phyloP scores from a whole-genome alignment of 30 jellyfish, hydroid and myxozoan genomes.

The Calvadosia cruxmelitensis region DNA sequence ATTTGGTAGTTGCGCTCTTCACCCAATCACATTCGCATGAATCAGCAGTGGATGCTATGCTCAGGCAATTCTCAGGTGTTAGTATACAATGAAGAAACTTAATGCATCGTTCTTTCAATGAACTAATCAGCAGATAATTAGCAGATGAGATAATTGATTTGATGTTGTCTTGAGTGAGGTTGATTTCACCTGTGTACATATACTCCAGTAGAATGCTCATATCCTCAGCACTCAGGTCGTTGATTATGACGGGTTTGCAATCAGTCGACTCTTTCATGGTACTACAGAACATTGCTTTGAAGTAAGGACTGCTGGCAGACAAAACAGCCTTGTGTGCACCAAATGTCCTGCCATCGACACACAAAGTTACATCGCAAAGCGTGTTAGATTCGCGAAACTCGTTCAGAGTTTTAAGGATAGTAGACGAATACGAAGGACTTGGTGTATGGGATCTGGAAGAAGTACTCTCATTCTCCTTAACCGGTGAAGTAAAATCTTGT shows the following conservation, averaged over 20 bases:
- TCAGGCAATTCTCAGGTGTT: conserved; percentile 82
- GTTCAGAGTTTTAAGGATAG: conserved; percentile 47
- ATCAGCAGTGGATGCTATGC: conserved; percentile 87
- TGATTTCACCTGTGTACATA: conserved; percentile 87
- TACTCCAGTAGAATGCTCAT: conserved; percentile 64
- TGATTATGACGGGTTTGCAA: conserved; percentile 67
- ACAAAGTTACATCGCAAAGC: conserved; percentile 81
- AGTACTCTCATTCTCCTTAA: no score
- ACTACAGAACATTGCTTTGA: conserved; percentile 88
- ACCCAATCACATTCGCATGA: conserved; percentile 80
- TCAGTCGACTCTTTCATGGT: conserved; percentile 49
- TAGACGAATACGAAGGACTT: conserved; percentile 36
- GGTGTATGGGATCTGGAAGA: no score
- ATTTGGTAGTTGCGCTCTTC: conserved; percentile 70
- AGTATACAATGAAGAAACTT: conserved; percentile 56
- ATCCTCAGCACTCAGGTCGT: conserved; percentile 64
- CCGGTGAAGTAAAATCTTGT: no score
- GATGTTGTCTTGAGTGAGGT: conserved; percentile 52
- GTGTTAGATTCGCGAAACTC: conserved; percentile 67
- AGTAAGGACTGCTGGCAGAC: conserved; percentile 92
- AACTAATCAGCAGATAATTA: conserved; percentile 59
- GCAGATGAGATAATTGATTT: conserved; percentile 86
- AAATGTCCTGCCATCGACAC: conserved; percentile 92
- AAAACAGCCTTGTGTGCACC: conserved; percentile 55
- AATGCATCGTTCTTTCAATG: conserved; percentile 80